Conservation (phyloP, 1,140 invertebrate species). For the Druon quercuslanigerum region DNA sequence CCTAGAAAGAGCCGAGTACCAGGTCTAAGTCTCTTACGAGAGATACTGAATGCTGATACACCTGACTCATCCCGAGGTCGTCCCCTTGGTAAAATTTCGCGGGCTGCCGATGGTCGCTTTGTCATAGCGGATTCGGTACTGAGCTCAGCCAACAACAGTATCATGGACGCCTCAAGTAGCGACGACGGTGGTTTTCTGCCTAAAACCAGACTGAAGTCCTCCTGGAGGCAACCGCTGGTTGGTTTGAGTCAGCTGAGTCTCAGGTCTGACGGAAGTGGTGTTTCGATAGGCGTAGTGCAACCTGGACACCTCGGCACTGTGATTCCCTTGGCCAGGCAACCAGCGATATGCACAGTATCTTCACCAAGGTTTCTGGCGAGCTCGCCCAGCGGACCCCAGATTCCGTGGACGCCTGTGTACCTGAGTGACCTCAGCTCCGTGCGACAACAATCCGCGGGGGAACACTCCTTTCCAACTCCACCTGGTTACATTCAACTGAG, state of each 20-base stretch:
- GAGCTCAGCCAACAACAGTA: slow-evolving; percentile 79
- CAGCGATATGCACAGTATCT: slow-evolving; percentile 73
- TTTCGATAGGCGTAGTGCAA: slow-evolving; percentile 72
- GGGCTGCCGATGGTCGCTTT: slow-evolving; percentile 84
- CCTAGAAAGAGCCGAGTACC: slow-evolving; percentile 95
- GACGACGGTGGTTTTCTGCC: slow-evolving; percentile 90
- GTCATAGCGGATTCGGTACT: slow-evolving; percentile 80
- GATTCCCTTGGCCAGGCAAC: slow-evolving; percentile 45
- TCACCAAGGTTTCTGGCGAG: slow-evolving; percentile 74
- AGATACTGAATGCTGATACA: slow-evolving; percentile 77
- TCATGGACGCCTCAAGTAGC: slow-evolving; percentile 83
- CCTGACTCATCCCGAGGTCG: slow-evolving; percentile 76
- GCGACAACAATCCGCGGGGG: slow-evolving; percentile 84
- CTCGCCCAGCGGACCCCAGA: slow-evolving; percentile 71
- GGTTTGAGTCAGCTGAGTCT: slow-evolving; percentile 82
- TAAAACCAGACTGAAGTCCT: slow-evolving; percentile 77
- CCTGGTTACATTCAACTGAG: slow-evolving; percentile 79
- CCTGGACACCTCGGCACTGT: slow-evolving; percentile 55
- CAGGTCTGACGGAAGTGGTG: slow-evolving; percentile 80
- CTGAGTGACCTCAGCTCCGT: slow-evolving; percentile 91
- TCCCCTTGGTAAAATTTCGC: slow-evolving; percentile 80
- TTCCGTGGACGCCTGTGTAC: slow-evolving; percentile 82
- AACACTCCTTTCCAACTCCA: slow-evolving; percentile 85
- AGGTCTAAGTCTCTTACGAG: slow-evolving; percentile 86
- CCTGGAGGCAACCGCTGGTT: slow-evolving; percentile 81